Evolutionary conservation across 2,888 invertebrate genomes (phyloP).

Genomic region (Endotricha flammealis): DNA sequence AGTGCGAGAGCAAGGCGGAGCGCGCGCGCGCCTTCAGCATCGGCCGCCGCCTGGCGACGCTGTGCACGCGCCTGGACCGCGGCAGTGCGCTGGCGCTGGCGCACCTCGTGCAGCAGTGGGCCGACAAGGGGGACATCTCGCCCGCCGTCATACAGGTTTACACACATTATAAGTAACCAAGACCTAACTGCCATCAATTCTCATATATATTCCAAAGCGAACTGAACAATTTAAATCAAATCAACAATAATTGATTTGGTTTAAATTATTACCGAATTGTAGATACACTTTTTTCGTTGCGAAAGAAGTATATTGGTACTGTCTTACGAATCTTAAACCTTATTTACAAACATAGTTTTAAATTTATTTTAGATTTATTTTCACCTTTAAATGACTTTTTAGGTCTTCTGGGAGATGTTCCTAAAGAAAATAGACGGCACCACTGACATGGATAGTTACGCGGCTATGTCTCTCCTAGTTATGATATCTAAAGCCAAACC

Average conservation of each 20-base stretch:
- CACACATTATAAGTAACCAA: too few relatives aligned
- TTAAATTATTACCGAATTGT: too few relatives aligned
- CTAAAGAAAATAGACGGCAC: slow-evolving; percentile 84
- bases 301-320: too few relatives aligned
- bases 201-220: too few relatives aligned
- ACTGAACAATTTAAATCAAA: too few relatives aligned
- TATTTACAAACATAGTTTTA: too few relatives aligned
- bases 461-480: slow-evolving; percentile 86
- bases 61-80: slow-evolving; percentile 49
- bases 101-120: slow-evolving; percentile 62
- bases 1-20: slow-evolving; percentile 67
- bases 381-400: slow-evolving; percentile 18
- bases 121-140: slow-evolving; percentile 58
- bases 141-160: slow-evolving; percentile 69
- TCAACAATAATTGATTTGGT: too few relatives aligned
- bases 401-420: slow-evolving; percentile 92
- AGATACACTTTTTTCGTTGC: too few relatives aligned
- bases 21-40: slow-evolving; percentile 61
- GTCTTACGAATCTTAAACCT: background rate
- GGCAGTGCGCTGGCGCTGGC: slow-evolving; percentile 63
- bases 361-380: too few relatives aligned
- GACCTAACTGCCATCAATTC: too few relatives aligned
- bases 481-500: slow-evolving; percentile 83
- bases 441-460: slow-evolving; percentile 83
- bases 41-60: slow-evolving; percentile 45